phyloP scores from a whole-genome alignment of 2,113 vertebrate genomes.

The Catharus bicknelli region DNA sequence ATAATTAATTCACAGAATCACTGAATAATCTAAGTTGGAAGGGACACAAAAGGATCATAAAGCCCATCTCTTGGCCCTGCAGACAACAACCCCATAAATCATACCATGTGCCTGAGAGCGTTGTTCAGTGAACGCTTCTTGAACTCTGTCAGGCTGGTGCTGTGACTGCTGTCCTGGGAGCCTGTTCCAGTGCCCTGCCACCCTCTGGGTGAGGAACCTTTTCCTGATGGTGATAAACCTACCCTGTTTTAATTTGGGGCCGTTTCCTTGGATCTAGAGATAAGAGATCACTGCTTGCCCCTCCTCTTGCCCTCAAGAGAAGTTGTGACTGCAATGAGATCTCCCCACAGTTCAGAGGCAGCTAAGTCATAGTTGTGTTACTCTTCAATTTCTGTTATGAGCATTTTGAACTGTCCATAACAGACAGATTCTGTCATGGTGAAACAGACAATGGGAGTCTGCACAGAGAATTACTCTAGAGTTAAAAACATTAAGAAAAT shows the following conservation, averaged over 20 bases:
- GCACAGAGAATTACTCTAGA: not conserved
- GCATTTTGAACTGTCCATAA: fast-evolving
- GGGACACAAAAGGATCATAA: not conserved
- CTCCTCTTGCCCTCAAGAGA: not conserved
- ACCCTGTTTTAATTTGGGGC: fast-evolving
- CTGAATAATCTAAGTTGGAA: not conserved
- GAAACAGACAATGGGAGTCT: fast-evolving
- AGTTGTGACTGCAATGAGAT: not conserved
- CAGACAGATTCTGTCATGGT: not conserved
- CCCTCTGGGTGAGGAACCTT: not conserved
- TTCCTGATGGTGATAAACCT: not conserved
- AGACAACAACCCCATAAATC: not conserved
- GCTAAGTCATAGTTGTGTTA: not conserved
- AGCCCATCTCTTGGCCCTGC: not conserved
- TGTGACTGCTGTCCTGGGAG: not conserved
- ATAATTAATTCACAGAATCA: not conserved
- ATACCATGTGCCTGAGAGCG: not conserved
- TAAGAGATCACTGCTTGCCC: not conserved
- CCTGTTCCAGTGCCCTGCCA: not conserved
- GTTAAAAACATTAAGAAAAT: not conserved
- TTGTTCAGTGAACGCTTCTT: not conserved
- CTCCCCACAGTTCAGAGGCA: not conserved
- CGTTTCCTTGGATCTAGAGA: not conserved
- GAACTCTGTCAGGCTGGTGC: not conserved
- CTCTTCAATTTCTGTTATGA: not conserved